A percentile compares a stretch with the other conserved stretches of the same genome.
Evolutionary conservation across 2,888 invertebrate species (phyloP).

Genomic region (Tubiluchus corallicola): DNA sequence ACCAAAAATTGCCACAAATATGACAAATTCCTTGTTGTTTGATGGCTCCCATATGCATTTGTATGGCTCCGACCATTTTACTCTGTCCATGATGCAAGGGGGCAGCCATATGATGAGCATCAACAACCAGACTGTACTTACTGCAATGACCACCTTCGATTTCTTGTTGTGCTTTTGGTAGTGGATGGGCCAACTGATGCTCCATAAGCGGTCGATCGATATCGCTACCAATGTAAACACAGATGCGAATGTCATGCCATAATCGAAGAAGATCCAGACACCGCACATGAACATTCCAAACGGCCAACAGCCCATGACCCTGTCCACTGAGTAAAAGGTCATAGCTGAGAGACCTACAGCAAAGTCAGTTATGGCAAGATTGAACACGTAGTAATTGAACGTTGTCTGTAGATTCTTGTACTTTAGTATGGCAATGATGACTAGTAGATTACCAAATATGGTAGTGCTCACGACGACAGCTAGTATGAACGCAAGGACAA

Average conservation of each 20-base stretch:
- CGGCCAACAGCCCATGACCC: conserved; percentile 25
- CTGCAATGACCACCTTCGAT: conserved; percentile 15
- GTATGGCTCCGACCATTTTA: conserved; percentile 15
- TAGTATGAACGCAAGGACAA: not conserved
- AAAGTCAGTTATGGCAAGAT: conserved; percentile 22
- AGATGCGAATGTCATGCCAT: conserved; percentile 27
- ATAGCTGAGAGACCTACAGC: conserved; percentile 24
- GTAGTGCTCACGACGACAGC: conserved; percentile 12
- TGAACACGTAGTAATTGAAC: conserved; percentile 22
- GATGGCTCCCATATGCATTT: conserved; percentile 23
- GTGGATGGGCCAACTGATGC: conserved; percentile 19
- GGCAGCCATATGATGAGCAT: conserved; percentile 21
- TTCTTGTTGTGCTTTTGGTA: conserved; percentile 18
- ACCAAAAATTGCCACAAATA: conserved; percentile 22
- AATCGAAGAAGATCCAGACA: conserved; percentile 28
- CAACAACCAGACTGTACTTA: conserved; percentile 17
- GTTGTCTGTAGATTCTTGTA: conserved; percentile 24
- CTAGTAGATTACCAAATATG: conserved; percentile 23
- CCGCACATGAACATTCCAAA: conserved; percentile 24
- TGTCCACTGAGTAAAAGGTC: conserved; percentile 23
- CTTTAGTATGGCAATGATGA: conserved; percentile 20
- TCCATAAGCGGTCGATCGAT: conserved; percentile 22
- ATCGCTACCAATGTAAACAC: conserved; percentile 27
- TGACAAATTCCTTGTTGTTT: conserved; percentile 20
- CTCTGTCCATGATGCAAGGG: conserved; percentile 20